Conservation (phyloP, 2,888 invertebrate species). For the Tenodera sinensis region DNA sequence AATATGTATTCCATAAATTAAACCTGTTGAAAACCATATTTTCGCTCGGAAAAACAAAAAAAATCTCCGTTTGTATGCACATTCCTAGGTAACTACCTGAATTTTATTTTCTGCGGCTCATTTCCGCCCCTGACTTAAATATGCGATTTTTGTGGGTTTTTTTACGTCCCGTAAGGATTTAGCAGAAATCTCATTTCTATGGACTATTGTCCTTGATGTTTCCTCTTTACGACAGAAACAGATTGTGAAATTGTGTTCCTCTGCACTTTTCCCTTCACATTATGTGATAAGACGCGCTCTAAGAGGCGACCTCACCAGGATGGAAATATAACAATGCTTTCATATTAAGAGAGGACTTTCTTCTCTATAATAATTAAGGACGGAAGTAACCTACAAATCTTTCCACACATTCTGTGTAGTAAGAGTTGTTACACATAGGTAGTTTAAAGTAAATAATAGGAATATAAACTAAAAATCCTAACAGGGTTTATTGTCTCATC, state of each 20-base stretch:
- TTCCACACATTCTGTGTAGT: too few species aligned
- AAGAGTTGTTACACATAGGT: too few species aligned
- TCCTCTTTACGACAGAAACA: neutral
- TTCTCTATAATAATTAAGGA: neutral
- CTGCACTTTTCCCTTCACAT: neutral
- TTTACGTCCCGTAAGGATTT: neutral
- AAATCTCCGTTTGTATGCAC: too few species aligned
- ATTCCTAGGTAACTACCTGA: too few species aligned
- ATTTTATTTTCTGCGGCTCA: neutral
- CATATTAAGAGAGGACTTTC: neutral
- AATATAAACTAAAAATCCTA: too few species aligned
- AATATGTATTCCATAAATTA: too few species aligned
- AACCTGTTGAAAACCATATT: too few species aligned
- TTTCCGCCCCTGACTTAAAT: neutral
- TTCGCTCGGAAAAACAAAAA: too few species aligned
- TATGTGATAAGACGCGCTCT: neutral
- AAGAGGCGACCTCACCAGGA: neutral
- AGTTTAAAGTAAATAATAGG: too few species aligned
- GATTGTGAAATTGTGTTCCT: neutral
- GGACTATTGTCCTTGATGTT: neutral
- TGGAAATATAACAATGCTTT: neutral
- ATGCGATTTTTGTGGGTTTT: neutral
- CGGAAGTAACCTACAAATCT: too few species aligned
- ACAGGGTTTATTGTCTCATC: too few species aligned
- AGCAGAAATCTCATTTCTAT: neutral